Evolutionary conservation across 2,888 invertebrate species (phyloP).

Genomic region (Polyommatus icarus): DNA sequence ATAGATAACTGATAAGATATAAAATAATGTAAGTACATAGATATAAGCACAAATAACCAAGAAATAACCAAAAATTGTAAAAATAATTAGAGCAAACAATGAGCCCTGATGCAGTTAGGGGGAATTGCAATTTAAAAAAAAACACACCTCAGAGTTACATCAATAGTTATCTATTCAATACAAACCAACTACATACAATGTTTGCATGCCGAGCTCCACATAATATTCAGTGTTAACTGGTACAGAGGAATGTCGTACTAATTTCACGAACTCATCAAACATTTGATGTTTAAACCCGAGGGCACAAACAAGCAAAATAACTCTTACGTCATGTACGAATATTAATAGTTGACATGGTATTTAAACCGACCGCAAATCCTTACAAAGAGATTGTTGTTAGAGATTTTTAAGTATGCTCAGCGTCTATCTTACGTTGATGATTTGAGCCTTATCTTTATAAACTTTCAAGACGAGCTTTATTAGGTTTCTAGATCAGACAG

Average conservation of each 20-base stretch:
- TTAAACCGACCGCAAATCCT: not conserved
- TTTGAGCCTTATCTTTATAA: not conserved
- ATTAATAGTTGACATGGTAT: conserved; percentile 16
- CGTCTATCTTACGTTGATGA: not conserved
- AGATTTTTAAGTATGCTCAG: not conserved
- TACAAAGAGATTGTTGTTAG: conserved; percentile 14
- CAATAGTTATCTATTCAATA: too few relatives aligned
- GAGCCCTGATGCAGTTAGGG: too few relatives aligned
- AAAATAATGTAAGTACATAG: too few relatives aligned
- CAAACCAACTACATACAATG: not conserved
- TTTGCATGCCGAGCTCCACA: not conserved
- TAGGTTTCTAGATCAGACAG: not conserved
- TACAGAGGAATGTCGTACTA: not conserved
- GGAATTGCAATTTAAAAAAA: too few relatives aligned
- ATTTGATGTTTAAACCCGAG: not conserved
- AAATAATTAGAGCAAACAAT: too few relatives aligned
- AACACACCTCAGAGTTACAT: too few relatives aligned
- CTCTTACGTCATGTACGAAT: not conserved
- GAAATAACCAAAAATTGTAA: too few relatives aligned
- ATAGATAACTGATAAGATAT: too few relatives aligned
- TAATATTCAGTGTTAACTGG: not conserved
- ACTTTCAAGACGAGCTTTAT: not conserved
- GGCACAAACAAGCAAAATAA: not conserved
- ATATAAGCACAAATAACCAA: too few relatives aligned
- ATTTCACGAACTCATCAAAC: conserved; percentile 1